Evolutionary conservation across 2,888 invertebrate genomes (phyloP).

Genomic region (Sthenelais limicola): DNA sequence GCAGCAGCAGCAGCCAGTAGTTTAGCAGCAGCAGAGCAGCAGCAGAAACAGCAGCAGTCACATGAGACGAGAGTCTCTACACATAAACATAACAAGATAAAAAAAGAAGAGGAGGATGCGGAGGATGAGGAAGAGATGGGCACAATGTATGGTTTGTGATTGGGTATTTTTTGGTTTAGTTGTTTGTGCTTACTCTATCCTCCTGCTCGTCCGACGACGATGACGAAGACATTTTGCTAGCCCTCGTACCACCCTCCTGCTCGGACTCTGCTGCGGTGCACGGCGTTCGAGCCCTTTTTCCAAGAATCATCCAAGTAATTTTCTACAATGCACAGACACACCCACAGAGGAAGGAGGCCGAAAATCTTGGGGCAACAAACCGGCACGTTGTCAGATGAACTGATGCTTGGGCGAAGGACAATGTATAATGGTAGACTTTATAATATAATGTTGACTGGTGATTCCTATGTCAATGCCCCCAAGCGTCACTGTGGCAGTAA

Average conservation of each 20-base stretch:
- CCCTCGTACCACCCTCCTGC: slow-evolving; percentile 1
- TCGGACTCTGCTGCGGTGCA: slow-evolving; percentile 15
- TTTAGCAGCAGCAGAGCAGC: too few relatives aligned
- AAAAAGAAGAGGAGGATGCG: not conserved
- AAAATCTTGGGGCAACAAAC: too few relatives aligned
- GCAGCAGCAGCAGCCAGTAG: too few relatives aligned
- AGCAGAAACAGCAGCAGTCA: not conserved
- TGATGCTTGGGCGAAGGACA: too few relatives aligned
- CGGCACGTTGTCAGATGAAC: too few relatives aligned
- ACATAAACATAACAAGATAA: not conserved
- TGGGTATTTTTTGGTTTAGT: not conserved
- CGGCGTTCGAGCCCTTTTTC: slow-evolving; percentile 29
- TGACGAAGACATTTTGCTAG: slow-evolving; percentile 26
- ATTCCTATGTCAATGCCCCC: too few relatives aligned
- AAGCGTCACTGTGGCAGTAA: too few relatives aligned
- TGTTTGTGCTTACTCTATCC: slow-evolving; percentile 31
- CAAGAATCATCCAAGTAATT: slow-evolving; percentile 25
- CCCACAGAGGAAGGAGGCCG: too few relatives aligned
- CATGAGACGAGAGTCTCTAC: not conserved
- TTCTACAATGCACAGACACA: not conserved
- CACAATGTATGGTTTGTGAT: not conserved
- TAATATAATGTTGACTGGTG: too few relatives aligned
- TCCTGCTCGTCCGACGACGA: slow-evolving; percentile 36
- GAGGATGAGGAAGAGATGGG: slow-evolving; percentile 9
- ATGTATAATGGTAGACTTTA: too few relatives aligned